A percentile compares a stretch with the other conserved stretches of the same genome.
phyloP scores from a whole-genome alignment of 2,888 invertebrate species.

The Podabrus alpinus region DNA sequence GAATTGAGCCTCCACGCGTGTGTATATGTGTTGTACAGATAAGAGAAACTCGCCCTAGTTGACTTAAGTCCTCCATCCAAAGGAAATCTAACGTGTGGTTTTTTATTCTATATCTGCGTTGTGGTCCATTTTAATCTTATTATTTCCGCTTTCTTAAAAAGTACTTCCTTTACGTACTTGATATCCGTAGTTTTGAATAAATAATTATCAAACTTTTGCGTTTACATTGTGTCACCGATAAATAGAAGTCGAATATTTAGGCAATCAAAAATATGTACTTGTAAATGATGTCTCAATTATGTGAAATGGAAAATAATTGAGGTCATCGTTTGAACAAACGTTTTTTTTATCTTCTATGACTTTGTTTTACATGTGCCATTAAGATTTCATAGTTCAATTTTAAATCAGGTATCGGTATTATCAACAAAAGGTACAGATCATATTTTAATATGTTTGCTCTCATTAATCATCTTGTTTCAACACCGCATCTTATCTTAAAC shows the following conservation, averaged over 20 bases:
- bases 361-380: conserved; percentile 32
- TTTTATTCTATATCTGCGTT: conserved; percentile 30
- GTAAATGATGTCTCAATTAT: conserved; percentile 5
- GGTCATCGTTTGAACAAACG: conserved; percentile 43
- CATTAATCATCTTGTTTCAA: conserved; percentile 35
- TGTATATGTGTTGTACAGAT: not conserved
- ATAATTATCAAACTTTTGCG: conserved; percentile 14
- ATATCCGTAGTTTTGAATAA: conserved; percentile 23
- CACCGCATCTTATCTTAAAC: conserved; percentile 27
- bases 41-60: not conserved
- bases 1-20: not conserved
- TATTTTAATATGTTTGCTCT: conserved; percentile 35
- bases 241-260: conserved; percentile 5
- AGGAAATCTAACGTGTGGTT: conserved; percentile 27
- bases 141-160: conserved; percentile 34
- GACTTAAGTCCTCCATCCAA: not conserved
- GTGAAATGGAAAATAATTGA: conserved; percentile 35
- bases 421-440: conserved; percentile 28
- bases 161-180: conserved; percentile 22
- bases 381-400: conserved; percentile 24
- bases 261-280: not conserved
- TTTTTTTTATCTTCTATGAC: conserved; percentile 40
- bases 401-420: conserved; percentile 24
- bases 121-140: conserved; percentile 36
- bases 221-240: conserved; percentile 21